Base-by-base conservation (phyloP, 2,797 vertebrate genomes). In the Syngnathus acus region DNA sequence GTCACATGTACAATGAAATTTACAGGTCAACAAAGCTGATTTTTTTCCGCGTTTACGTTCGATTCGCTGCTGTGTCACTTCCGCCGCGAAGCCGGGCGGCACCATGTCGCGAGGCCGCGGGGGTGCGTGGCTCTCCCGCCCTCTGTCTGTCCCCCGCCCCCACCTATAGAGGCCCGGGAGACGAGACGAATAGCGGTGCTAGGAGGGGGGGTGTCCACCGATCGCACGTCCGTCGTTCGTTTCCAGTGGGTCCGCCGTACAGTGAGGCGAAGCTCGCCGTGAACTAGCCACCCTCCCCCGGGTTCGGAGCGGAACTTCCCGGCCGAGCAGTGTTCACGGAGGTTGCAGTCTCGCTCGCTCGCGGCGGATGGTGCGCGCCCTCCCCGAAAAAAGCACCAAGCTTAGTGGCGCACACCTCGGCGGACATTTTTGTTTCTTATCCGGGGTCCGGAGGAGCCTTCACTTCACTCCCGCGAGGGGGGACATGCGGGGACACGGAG, bases 401-500 rank as follows among this genome's bases (percentile, higher is more conserved):
- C 84, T 78, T 14, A 83, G 82, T 78, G 55, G 6, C 6, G 13
- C 55, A 17, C 26, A 57, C 80, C 79, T 69, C 78, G 87, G 85
- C 86, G 74, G 85, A 89, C 86, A 88, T 89, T 89, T 88, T 84
- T 62, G 60, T 62, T 42, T 43, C 38, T 23, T 43, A 69, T 65
- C 80, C 79, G 77, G 17, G 76, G 82, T 83, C 85, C 73, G 75
- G 79, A 76, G 75, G 78, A 79, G 79, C 78, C 78, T 74, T 61
- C 48, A 70, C 54, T 57, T 57, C 54, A 37, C 55, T 57, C 55
- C 32, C 71, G 79, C 81, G 76, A 74, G 79, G 78, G 82, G 85
- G 84, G 84, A 86, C 86, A 83, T 75, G 75, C 75, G 81, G 81
- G 85, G 86, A 85, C 82, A 77, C 69, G 68, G 60, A 65, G 72